Evolutionary conservation across 1,140 invertebrate genomes (phyloP), one percentile per base, ranked within the genome.

Genomic region (Zophobas morio): DNA sequence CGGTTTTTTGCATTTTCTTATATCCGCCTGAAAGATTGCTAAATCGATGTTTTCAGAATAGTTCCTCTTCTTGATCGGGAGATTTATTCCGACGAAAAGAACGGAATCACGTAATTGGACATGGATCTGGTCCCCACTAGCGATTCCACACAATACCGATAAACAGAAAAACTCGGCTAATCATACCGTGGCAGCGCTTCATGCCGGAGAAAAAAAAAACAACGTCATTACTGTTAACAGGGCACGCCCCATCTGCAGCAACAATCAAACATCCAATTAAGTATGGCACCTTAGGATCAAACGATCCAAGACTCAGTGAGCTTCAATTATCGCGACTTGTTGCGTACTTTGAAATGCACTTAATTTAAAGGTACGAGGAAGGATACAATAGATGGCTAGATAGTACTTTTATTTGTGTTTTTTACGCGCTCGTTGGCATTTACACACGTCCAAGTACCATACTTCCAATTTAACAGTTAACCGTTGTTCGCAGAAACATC

Each of bases 241-340:
- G 60, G 2, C 60, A 8, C 37, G 37, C 37, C 60, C 60, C 60
- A 40, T 40, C 33, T 66, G 60, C 60, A 66, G 1, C 60, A 66
- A 66, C 39, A 66, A 66, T 66, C 60, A 42, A 66, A 66, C 60
- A 66, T 66, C 60, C 60, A 66, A 66, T 66, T 66, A 66, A 66
- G 1, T 40, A 32, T 66, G 20, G 39, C 20, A 42, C 56, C 35
- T 32, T 20, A 34, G 35, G 57, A 39, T 63, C 57, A 5, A 37
- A 8, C 33, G 33, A 56, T 56, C 32, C 54, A 2, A 46, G 42
- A 46, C 3, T 8, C 42, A 8, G 8, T 46, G 42, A 51, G 54
- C 54, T 35, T 56, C 54, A 60, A 60, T 60, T 39, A 60, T 60
- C 42, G 39, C 37, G 60, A 66, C 60, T 66, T 66, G 60, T 66